These are phyloP conservation scores for Vanacampus margaritifer DNA, from an alignment of 2,113 vertebrate species.

Conservation along the genomic window DNA sequence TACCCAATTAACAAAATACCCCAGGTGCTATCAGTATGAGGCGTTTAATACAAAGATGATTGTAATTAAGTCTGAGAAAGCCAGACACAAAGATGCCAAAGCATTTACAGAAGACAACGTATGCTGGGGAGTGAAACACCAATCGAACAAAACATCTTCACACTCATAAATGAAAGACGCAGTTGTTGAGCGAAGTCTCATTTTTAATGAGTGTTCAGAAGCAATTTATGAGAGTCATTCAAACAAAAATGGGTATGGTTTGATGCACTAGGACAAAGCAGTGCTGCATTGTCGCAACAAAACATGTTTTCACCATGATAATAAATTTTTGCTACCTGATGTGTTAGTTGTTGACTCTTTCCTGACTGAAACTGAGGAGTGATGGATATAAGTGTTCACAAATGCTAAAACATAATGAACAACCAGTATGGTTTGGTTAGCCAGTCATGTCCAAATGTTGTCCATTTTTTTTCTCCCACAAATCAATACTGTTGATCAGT, in stretches of 20 bases:
- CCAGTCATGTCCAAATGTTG: background rate
- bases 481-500: background rate
- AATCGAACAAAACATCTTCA: background rate
- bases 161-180: background rate
- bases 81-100: conserved; percentile 9
- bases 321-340: conserved; percentile 8
- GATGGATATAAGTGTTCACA: background rate
- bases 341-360: background rate
- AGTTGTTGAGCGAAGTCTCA: background rate
- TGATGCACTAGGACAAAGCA: background rate
- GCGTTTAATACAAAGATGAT: conserved; percentile 30
- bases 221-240: conserved; percentile 31
- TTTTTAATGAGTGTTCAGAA: conserved; percentile 2
- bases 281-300: conserved; percentile 17
- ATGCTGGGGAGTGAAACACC: conserved; percentile 17
- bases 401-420: background rate
- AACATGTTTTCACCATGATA: conserved; percentile 2
- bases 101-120: conserved; percentile 28
- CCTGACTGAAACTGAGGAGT: background rate
- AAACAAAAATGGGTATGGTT: conserved; percentile 7
- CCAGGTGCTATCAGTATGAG: background rate
- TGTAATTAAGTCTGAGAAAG: conserved; percentile 31
- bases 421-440: no score
- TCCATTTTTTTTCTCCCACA: background rate
- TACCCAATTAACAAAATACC: conserved; percentile 17